Percentiles rank a stretch among this genome's conserved stretches.
phyloP scores from a whole-genome alignment of 64 coral and sea anemone genomes.

The Platygyra sinensis region DNA sequence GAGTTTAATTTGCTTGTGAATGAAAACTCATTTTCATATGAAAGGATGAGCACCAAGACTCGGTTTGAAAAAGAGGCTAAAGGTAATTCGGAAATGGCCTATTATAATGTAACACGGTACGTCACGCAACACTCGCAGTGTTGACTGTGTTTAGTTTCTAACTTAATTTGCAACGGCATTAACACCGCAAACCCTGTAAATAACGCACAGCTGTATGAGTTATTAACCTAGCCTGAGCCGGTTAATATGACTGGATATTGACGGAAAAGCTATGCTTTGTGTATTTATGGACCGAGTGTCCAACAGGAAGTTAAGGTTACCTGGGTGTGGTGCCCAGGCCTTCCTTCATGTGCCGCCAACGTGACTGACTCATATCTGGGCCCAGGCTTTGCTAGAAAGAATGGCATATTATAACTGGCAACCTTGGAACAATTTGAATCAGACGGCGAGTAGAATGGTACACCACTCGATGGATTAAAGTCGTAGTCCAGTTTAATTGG shows the following conservation, averaged over 20 bases:
- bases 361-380: constrained; percentile 54
- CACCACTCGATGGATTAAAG: constrained; percentile 46
- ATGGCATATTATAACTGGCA: constrained; percentile 46
- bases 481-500: constrained; percentile 41
- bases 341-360: constrained; percentile 61
- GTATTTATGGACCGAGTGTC: no score
- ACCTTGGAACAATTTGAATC: constrained; percentile 6
- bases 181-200: not conserved
- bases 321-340: constrained; percentile 78
- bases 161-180: no score
- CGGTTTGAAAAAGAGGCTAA: no score
- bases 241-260: no score
- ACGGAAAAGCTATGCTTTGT: no score
- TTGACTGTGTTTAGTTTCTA: no score
- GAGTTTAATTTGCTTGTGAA: no score
- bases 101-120: no score
- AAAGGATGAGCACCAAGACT: no score
- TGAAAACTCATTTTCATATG: no score
- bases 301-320: not conserved
- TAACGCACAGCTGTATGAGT: not conserved
- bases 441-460: constrained; percentile 26
- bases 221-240: not conserved
- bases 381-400: constrained; percentile 67
- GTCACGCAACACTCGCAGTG: no score
- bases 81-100: no score